Conservation (phyloP, 2,888 invertebrate genomes). For the Acleris cristana region DNA sequence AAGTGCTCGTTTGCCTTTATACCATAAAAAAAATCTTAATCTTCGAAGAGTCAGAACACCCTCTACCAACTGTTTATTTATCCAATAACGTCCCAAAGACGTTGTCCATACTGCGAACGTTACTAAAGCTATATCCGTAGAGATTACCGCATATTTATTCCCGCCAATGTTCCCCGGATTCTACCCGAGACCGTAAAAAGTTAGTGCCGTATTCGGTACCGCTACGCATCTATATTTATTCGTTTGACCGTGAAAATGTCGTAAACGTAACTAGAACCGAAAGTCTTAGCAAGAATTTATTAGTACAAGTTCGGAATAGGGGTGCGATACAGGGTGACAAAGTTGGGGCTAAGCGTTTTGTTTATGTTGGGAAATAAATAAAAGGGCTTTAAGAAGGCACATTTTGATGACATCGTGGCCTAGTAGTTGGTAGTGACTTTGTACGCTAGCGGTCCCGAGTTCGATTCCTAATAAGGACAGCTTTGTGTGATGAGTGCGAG, state of each 20-base stretch:
- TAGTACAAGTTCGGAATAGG: slow-evolving; percentile 21
- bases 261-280: slow-evolving; percentile 31
- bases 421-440: too few species aligned
- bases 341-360: slow-evolving; percentile 2
- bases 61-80: neutral
- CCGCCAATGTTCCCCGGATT: slow-evolving; percentile 33
- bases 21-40: too few species aligned
- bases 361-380: too few species aligned
- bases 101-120: slow-evolving; percentile 34
- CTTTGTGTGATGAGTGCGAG: too few species aligned
- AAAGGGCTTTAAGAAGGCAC: too few species aligned
- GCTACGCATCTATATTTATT: slow-evolving; percentile 36
- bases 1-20: too few species aligned
- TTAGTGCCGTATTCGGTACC: slow-evolving; percentile 33
- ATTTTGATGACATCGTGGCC: too few species aligned
- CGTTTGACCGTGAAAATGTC: slow-evolving; percentile 34
- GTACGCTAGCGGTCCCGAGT: too few species aligned
- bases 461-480: too few species aligned
- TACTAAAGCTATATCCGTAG: slow-evolving; percentile 30
- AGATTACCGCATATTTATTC: slow-evolving; percentile 36
- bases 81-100: slow-evolving; percentile 30
- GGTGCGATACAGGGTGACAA: slow-evolving; percentile 5
- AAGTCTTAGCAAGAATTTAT: slow-evolving; percentile 26
- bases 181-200: slow-evolving; percentile 29
- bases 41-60: too few species aligned